A percentile compares a stretch with the other conserved stretches of the same genome.
Evolutionary conservation across 2,888 invertebrate species (phyloP).

Genomic region (Atrina japonica): DNA sequence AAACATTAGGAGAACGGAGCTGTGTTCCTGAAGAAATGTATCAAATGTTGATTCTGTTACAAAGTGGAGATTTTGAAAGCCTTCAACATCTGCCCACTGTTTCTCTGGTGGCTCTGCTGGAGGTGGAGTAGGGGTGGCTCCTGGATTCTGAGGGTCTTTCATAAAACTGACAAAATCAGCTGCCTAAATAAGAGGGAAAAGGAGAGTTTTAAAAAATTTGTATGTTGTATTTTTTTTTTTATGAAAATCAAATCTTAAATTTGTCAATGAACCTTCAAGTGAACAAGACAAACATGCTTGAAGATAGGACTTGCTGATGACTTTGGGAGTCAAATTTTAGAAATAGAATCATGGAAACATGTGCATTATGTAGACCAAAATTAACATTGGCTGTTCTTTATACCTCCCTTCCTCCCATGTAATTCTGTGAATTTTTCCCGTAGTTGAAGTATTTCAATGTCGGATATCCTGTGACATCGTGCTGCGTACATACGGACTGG

Average conservation of each 20-base stretch:
- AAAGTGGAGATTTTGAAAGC: constrained; percentile 87
- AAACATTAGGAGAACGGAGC: constrained; percentile 80
- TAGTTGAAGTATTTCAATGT: constrained; percentile 93
- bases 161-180: constrained; percentile 87
- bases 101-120: constrained; percentile 75
- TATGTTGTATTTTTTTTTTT: too few relatives aligned
- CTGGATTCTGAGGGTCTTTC: constrained; percentile 77
- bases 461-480: constrained; percentile 91
- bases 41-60: constrained; percentile 84
- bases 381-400: too few relatives aligned
- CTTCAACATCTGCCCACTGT: constrained; percentile 81
- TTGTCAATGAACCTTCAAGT: too few relatives aligned
- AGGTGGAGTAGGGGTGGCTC: constrained; percentile 73
- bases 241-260: too few relatives aligned
- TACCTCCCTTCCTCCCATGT: constrained; percentile 89
- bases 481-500: constrained; percentile 85
- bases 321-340: too few relatives aligned
- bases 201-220: too few relatives aligned
- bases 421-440: constrained; percentile 86
- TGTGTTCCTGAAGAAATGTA: constrained; percentile 83
- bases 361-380: too few relatives aligned
- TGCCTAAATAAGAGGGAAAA: constrained; percentile 82
- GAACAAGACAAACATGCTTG: too few relatives aligned
- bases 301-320: too few relatives aligned
- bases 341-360: too few relatives aligned